Evolutionary conservation across 2,113 vertebrate species (phyloP), one percentile per base, ranked within the genome.

Genomic region (Abramis brama): DNA sequence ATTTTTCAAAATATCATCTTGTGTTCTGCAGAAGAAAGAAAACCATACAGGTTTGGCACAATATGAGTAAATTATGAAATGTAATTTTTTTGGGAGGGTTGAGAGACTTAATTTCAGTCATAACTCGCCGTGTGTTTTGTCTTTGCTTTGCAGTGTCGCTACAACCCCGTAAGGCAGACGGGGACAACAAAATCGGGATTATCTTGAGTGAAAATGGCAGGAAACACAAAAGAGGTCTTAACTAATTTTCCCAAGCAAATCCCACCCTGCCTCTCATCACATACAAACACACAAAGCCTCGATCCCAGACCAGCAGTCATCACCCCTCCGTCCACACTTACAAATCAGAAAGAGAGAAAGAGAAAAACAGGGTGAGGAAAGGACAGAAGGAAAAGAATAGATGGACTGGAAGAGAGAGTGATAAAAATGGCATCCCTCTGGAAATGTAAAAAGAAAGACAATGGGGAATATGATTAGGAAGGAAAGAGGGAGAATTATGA

Each of bases 201-300:
- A 66, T 13, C 7, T 57, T 25, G 45, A 55, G 17, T 62, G 62
- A 50, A 47, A 82, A 68, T 66, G 36, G 50, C 47, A 64, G 50
- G 60, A 79, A 85, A 70, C 43, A 85, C 47, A 25, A 75, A 84
- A 60, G 25, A 30, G 23, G 50, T 60, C 64, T 70, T 70, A 68
- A 70, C 68, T 62, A 74, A 81, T 81, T 81, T 86, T 80, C 78
- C 62, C 39, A 79, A 86, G 78, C 68, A 45, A 86, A 59, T 80
- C 79, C 66, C 66, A 36, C 17, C n/a, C 47, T 36, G 64, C 43
- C 57, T 77, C n/a, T 76, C 55, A 77, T 50, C 82, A 60, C 70
- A 23, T 57, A 30, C 27, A 45, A 45, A 66, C 79, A 76, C 71
- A 55, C 71, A 64, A 64, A 30, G 60, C n/a, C 80, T 23, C 27